Conservation (phyloP, 2,113 vertebrate genomes). For the Scolopax mira region DNA sequence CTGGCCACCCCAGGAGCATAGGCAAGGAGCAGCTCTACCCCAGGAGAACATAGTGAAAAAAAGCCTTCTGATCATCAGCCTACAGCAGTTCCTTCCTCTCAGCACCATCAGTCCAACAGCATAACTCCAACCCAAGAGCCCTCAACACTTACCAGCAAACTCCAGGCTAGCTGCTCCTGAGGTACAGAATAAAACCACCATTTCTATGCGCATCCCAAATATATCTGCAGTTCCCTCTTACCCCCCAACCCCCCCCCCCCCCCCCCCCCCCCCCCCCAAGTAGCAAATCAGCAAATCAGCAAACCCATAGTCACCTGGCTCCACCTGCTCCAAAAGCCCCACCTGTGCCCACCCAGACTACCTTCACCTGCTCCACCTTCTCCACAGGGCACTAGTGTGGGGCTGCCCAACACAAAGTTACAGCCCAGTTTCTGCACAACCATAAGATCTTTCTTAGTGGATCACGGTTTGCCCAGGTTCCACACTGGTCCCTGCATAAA, state of each 20-base stretch:
- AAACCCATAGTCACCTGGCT: neutral
- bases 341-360: neutral
- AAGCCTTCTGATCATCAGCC: too few species aligned
- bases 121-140: accelerated
- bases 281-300: accelerated
- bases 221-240: neutral
- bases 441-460: neutral
- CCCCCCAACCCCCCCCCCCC: neutral
- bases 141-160: neutral
- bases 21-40: neutral
- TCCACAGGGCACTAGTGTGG: too few species aligned
- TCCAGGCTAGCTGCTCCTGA: accelerated
- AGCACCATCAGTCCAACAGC: neutral
- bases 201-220: accelerated
- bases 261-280: neutral
- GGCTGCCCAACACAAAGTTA: too few species aligned
- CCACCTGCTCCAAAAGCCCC: neutral
- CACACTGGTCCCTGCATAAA: neutral
- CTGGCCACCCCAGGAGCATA: accelerated
- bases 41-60: accelerated
- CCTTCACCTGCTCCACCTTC: neutral
- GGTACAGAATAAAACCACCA: accelerated
- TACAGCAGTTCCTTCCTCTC: neutral
- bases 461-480: accelerated
- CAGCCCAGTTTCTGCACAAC: neutral